Conservation (phyloP, 2,888 invertebrate species). For the Caenorhabditis virilis region DNA sequence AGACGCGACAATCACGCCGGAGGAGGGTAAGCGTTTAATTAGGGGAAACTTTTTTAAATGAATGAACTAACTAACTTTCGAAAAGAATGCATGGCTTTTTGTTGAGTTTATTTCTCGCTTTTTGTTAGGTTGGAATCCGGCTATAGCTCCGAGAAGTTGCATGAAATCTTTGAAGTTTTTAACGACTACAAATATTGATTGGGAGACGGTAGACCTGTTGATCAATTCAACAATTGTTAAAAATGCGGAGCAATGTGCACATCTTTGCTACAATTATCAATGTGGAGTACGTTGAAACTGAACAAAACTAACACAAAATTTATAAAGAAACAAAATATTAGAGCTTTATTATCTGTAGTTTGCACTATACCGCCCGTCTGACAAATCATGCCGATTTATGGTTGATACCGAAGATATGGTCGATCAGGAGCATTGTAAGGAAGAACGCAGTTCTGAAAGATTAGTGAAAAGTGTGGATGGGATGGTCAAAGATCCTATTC, state of each 20-base stretch:
- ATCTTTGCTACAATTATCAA: constrained; percentile 41
- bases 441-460: constrained; percentile 21
- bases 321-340: neutral
- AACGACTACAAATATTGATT: constrained; percentile 43
- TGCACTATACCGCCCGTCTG: constrained; percentile 47
- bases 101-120: neutral
- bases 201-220: constrained; percentile 52
- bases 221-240: constrained; percentile 46
- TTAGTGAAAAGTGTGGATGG: constrained; percentile 30
- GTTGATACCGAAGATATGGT: constrained; percentile 51
- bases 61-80: too few relatives aligned
- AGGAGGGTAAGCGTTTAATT: too few relatives aligned
- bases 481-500: constrained; percentile 11
- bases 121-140: neutral
- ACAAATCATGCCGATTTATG: constrained; percentile 47
- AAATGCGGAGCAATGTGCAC: constrained; percentile 50
- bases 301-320: neutral
- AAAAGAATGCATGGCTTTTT: too few relatives aligned
- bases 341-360: constrained; percentile 31
- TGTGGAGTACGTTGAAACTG: constrained; percentile 48
- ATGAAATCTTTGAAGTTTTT: constrained; percentile 21
- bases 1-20: constrained; percentile 32
- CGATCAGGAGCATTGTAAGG: constrained; percentile 36
- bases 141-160: neutral
- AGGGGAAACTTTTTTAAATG: too few relatives aligned